These are phyloP conservation scores for Ericerus pela DNA, from an alignment of 1,140 invertebrate species.

Conservation along the genomic window DNA sequence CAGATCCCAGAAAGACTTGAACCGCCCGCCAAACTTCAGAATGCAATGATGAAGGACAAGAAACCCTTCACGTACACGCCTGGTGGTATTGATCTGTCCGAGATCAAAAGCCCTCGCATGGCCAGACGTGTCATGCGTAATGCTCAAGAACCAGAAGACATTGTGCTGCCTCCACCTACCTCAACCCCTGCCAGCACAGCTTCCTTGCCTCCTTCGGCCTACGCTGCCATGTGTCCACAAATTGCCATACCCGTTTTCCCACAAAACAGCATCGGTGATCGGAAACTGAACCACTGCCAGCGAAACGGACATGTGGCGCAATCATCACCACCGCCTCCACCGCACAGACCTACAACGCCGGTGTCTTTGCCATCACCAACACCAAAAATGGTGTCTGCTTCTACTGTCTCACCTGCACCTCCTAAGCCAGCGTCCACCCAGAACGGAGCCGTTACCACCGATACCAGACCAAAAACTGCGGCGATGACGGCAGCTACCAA, in stretches of 20 bases:
- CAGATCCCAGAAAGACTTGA: constrained; percentile 33
- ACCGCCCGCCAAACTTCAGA: constrained; percentile 75
- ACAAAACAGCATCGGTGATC: constrained; percentile 23
- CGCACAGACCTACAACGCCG: constrained; percentile 14
- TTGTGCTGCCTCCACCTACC: constrained; percentile 28
- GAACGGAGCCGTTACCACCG: background rate
- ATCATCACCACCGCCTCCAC: constrained; percentile 33
- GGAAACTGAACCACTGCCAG: no score
- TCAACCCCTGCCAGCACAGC: constrained; percentile 24
- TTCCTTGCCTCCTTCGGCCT: constrained; percentile 34
- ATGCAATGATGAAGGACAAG: constrained; percentile 89
- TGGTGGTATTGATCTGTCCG: constrained; percentile 71
- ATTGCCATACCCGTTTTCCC: constrained; percentile 55
- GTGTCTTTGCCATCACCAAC: constrained; percentile 2
- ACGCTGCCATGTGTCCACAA: constrained; percentile 43
- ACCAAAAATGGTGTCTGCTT: constrained; percentile 14
- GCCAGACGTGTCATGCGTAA: constrained; percentile 55
- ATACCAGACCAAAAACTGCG: background rate
- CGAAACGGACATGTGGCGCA: constrained; percentile 28
- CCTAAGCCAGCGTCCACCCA: background rate
- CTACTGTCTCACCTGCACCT: constrained; percentile 15
- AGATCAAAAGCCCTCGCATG: constrained; percentile 79
- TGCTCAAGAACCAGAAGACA: constrained; percentile 45
- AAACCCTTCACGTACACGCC: constrained; percentile 91
- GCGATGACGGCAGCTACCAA: background rate